A percentile compares a stretch with the other conserved stretches of the same genome.
These are phyloP conservation scores for Capreolus pygargus DNA, from an alignment of 2,113 vertebrate species.

Conservation along the genomic window DNA sequence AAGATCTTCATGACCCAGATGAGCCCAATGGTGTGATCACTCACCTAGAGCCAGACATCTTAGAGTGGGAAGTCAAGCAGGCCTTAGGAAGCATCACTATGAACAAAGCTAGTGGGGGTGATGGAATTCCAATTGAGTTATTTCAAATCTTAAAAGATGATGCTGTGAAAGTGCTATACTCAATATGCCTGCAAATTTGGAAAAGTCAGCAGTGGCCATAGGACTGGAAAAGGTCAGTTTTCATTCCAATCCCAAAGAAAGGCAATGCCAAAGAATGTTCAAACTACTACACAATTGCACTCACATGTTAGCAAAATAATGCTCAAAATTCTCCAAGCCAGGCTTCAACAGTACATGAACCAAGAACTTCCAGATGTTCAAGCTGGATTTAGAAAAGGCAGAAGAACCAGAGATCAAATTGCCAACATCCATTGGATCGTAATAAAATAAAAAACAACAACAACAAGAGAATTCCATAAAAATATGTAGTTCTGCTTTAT, in stretches of 20 bases:
- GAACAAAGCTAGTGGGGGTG: not conserved
- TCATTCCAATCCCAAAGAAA: not conserved
- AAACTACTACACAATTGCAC: not conserved
- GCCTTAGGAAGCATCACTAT: not conserved
- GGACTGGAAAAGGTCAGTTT: not conserved
- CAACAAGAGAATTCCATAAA: not conserved
- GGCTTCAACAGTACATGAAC: not conserved
- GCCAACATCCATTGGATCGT: not conserved
- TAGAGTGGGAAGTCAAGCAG: not conserved
- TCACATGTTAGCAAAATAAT: not conserved
- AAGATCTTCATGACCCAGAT: not conserved
- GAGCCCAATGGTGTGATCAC: not conserved
- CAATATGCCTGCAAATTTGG: not conserved
- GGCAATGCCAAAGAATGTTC: not conserved
- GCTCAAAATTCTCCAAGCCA: not conserved
- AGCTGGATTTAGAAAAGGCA: not conserved
- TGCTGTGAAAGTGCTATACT: not conserved
- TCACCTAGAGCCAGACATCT: not conserved
- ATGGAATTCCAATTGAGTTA: not conserved
- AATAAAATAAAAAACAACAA: not conserved
- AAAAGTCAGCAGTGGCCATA: not conserved
- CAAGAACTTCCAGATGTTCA: not conserved
- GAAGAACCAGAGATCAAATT: not conserved
- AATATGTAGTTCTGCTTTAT: not conserved
- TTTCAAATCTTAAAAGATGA: not conserved